Conservation (phyloP, 2,113 vertebrate genomes). For the Tringa solitaria region DNA sequence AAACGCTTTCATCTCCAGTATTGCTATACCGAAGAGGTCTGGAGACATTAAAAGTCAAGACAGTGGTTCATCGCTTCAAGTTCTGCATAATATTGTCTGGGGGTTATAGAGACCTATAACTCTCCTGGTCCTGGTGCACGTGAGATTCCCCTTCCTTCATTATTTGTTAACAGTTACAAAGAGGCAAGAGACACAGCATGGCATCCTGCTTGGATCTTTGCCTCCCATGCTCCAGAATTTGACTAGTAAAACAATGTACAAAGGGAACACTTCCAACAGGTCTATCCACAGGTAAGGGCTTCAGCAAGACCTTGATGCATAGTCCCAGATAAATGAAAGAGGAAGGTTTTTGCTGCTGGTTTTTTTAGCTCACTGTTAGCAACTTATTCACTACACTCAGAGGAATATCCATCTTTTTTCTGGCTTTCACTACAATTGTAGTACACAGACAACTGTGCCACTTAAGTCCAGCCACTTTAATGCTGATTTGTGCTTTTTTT, state of each 20-base stretch:
- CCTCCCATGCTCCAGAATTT: background rate
- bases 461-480: slow-evolving; percentile 14
- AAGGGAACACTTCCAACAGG: background rate
- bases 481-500: slow-evolving; percentile 23
- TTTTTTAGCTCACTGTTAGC: background rate
- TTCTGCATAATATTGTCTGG: background rate
- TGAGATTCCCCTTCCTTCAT: background rate
- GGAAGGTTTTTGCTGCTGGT: background rate
- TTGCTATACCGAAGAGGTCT: background rate
- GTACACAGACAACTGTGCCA: background rate
- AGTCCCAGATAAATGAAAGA: background rate
- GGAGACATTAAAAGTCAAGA: background rate
- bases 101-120: background rate
- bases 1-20: background rate
- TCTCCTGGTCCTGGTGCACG: background rate
- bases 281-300: background rate
- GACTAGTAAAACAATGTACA: background rate
- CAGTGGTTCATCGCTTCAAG: background rate
- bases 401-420: background rate
- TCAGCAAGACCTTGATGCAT: background rate
- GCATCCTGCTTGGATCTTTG: background rate
- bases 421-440: background rate
- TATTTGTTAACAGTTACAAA: background rate
- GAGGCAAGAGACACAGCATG: background rate
- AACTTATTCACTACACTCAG: background rate